These are phyloP conservation scores for Bradypodion ventrale DNA, from an alignment of 2,797 vertebrate species.

Conservation along the genomic window DNA sequence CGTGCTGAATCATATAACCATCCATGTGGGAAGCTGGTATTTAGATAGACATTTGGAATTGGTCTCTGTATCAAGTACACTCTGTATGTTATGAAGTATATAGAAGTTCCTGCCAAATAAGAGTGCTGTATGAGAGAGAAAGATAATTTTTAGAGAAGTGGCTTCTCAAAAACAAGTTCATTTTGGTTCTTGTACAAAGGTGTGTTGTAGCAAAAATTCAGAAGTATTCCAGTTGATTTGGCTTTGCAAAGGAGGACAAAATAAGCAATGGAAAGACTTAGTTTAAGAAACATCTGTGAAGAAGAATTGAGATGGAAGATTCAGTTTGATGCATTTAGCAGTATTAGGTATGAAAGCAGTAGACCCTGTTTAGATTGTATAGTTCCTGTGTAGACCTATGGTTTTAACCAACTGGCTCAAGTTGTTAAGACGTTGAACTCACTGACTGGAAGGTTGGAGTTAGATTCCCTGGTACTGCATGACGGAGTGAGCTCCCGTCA, in stretches of 20 bases:
- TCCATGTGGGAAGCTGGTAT: neutral
- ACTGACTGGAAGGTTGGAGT: too few species aligned
- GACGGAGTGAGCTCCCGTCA: too few species aligned
- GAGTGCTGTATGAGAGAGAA: neutral
- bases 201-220: constrained; percentile 32
- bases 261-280: constrained; percentile 8
- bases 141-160: neutral
- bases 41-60: neutral
- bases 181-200: constrained; percentile 5
- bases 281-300: too few species aligned
- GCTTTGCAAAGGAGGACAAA: neutral
- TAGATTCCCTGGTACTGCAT: too few species aligned
- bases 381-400: neutral
- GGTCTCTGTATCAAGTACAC: neutral
- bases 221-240: neutral
- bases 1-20: neutral
- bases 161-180: neutral
- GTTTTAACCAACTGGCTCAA: neutral
- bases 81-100: neutral
- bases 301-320: neutral
- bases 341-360: neutral
- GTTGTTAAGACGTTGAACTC: too few species aligned
- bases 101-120: neutral
- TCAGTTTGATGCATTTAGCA: neutral
- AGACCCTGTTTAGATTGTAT: neutral